Evolutionary conservation across 2,113 vertebrate species (phyloP).

Genomic region (Forbesichthys agassizii): DNA sequence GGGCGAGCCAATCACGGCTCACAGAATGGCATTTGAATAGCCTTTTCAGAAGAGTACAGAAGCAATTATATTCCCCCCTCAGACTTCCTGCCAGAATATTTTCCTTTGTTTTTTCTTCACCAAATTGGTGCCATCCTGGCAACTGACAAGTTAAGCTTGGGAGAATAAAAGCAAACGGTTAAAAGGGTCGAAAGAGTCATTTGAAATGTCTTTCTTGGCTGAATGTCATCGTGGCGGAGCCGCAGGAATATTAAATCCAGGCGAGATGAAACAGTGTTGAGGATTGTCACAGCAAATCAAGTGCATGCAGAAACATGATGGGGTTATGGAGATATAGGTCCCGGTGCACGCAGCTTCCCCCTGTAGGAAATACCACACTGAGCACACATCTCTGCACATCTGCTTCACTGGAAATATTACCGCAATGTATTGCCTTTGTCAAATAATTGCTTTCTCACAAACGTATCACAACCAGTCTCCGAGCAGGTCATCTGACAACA

Average conservation of each 20-base stretch:
- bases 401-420: no score
- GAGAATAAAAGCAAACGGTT: constrained; percentile 53
- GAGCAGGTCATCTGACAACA: no score
- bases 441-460: no score
- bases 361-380: no score
- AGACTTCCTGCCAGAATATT: constrained; percentile 73
- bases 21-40: constrained; percentile 79
- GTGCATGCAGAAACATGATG: not conserved
- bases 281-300: not conserved
- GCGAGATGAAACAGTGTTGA: not conserved
- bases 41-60: constrained; percentile 72
- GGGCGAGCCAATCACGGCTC: constrained; percentile 68
- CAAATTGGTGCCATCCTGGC: constrained; percentile 61
- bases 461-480: no score
- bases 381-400: no score
- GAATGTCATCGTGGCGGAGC: constrained; percentile 29
- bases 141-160: constrained; percentile 64
- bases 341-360: no score
- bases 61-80: constrained; percentile 73
- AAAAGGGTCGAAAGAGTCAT: constrained; percentile 52
- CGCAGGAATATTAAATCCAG: not conserved
- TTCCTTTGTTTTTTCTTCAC: constrained; percentile 59
- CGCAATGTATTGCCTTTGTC: no score
- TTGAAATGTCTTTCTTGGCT: constrained; percentile 13
- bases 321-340: no score